Evolutionary conservation across 2,888 invertebrate species (phyloP).

Genomic region (Apamea monoglypha): DNA sequence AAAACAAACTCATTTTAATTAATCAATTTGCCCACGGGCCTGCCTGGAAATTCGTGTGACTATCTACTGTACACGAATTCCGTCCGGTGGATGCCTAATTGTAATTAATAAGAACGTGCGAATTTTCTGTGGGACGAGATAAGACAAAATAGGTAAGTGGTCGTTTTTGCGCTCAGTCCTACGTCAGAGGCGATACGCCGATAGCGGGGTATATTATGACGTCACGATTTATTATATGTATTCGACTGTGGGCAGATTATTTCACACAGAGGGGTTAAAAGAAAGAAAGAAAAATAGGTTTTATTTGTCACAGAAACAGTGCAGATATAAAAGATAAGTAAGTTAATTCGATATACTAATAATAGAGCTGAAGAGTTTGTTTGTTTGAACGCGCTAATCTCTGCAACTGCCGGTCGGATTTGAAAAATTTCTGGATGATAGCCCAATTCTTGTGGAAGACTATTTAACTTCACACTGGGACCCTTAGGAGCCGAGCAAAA

Average conservation of each 20-base stretch:
- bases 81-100: not conserved
- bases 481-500: too few relatives aligned
- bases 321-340: not conserved
- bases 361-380: too few relatives aligned
- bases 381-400: too few relatives aligned
- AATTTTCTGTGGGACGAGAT: conserved; percentile 18
- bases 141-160: conserved; percentile 1
- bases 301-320: not conserved
- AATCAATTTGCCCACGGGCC: conserved; percentile 25
- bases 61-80: conserved; percentile 36
- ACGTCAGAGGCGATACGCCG: not conserved
- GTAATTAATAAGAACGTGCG: not conserved
- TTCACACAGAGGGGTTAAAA: not conserved
- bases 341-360: not conserved
- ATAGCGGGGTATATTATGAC: not conserved
- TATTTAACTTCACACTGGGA: too few relatives aligned
- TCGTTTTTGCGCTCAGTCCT: not conserved
- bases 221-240: too few relatives aligned
- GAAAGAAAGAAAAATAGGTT: not conserved
- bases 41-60: conserved; percentile 17
- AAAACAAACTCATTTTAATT: conserved; percentile 25
- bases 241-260: not conserved
- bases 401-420: too few relatives aligned
- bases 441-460: too few relatives aligned
- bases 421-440: too few relatives aligned